Evolutionary conservation across 53 echinoderm and acorn worm species (phyloP).

Genomic region (Paelopatides confundens): DNA sequence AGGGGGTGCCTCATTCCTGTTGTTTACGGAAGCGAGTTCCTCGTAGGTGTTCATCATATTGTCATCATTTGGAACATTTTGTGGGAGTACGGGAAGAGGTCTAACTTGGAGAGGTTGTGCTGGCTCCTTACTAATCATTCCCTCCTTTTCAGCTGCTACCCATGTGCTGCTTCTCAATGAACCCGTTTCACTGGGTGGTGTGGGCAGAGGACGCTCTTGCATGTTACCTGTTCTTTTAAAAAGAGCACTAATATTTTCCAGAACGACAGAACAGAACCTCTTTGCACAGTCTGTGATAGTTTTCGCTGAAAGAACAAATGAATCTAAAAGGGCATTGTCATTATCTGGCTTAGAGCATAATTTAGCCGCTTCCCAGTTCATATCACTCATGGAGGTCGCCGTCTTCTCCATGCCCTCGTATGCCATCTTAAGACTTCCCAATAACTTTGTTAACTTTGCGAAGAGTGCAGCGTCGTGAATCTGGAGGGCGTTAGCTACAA

Average conservation of each 20-base stretch:
- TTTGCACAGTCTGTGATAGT: conserved; percentile 76
- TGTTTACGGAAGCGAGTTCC: conserved; percentile 4
- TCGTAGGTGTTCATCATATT: conserved; percentile 36
- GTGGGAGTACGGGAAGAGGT: conserved; percentile 81
- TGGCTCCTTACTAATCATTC: conserved; percentile 51
- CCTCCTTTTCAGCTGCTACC: conserved; percentile 90
- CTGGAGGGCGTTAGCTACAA: conserved; percentile 70
- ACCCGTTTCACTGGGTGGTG: conserved; percentile 69
- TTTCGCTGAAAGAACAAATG: conserved; percentile 77
- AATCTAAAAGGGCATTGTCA: conserved; percentile 65
- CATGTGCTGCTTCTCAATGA: conserved; percentile 67
- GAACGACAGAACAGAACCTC: conserved; percentile 73
- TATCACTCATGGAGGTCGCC: conserved; percentile 66
- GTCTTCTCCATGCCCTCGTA: conserved; percentile 74
- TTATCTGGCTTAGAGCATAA: conserved; percentile 69
- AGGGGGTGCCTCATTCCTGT: conserved; percentile 44
- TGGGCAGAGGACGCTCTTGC: conserved; percentile 90
- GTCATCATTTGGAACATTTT: conserved; percentile 16
- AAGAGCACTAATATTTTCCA: conserved; percentile 71
- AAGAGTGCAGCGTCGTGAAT: conserved; percentile 73
- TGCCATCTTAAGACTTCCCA: conserved; percentile 67
- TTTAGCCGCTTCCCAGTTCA: conserved; percentile 83
- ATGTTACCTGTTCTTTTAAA: conserved; percentile 76
- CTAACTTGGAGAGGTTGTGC: conserved; percentile 73
- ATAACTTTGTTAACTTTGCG: conserved; percentile 71